Evolutionary conservation across 2,888 invertebrate species (phyloP), one percentile per base, ranked within the genome.

Genomic region (Zele albiditarsus): DNA sequence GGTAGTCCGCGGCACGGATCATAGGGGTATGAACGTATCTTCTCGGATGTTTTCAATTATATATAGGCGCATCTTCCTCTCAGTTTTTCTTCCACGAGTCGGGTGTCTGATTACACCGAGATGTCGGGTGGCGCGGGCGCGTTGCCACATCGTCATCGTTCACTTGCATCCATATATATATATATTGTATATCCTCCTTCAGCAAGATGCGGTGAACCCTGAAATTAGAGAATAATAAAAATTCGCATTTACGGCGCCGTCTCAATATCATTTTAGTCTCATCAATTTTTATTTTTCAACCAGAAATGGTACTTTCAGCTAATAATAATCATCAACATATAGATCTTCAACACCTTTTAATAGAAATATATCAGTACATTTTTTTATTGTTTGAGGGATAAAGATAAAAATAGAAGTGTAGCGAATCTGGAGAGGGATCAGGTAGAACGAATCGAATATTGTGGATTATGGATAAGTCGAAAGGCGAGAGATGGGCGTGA

Each of bases 51-150:
- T 87, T 87, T 87, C 87, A 87, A 87, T 87, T 87, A 87, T 82
- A 81, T 81, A 79, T 75, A 77, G 68, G 70, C 70, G 28, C 72
- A 60, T 73, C 62, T 65, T 66, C 46, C 53, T 72, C 16, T 60
- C 31, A 79, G 71, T 77, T 72, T 68, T 75, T 70, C 77, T 75
- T 81, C 81, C 77, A 80, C 76, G 80, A 76, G 73, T 70, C 71
- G 80, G 87, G 89, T 89, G 87, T 89, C 88, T 89, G 89, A 89
- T 89, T 89, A 89, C 89, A 88, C 86, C 86, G 87, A 88, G 89
- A 89, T 89, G 89, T 85, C 88, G 88, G 87, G 80, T 77, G 81
- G 79, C 79, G 82, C 76, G 79, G 80, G 8, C 53, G n/a, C 53
- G 20, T 53, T 46, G 46, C 46, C 46, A 46, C n/a, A n/a, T 82